Percentiles rank a stretch among this genome's conserved stretches.
These are phyloP conservation scores for Caenorhabditis sp. DNA, from an alignment of 2,888 invertebrate species.

Conservation along the genomic window DNA sequence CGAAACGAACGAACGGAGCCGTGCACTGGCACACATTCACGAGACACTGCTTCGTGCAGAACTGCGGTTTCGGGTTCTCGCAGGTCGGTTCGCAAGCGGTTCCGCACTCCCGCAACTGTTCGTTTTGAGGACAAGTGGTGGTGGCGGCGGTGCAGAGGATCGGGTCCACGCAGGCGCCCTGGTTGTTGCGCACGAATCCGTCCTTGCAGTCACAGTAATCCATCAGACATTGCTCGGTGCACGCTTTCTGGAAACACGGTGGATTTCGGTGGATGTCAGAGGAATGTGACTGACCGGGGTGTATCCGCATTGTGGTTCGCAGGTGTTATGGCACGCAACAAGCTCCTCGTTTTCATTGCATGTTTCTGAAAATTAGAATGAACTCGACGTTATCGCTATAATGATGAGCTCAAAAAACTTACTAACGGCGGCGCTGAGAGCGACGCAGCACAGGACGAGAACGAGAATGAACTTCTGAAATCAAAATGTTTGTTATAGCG, in stretches of 20 bases:
- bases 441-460: background rate
- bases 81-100: slow-evolving; percentile 47
- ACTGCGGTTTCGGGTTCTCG: slow-evolving; percentile 24
- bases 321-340: slow-evolving; percentile 41
- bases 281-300: slow-evolving; percentile 14
- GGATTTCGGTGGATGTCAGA: too few species aligned
- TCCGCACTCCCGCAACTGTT: slow-evolving; percentile 39
- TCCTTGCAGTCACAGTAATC: slow-evolving; percentile 47
- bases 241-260: slow-evolving; percentile 17
- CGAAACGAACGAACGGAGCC: slow-evolving; percentile 34
- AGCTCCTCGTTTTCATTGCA: slow-evolving; percentile 41
- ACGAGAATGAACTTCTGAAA: slow-evolving; percentile 14
- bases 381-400: too few species aligned
- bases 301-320: slow-evolving; percentile 53
- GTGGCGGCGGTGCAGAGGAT: slow-evolving; percentile 27
- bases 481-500: background rate
- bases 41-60: slow-evolving; percentile 37
- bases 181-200: slow-evolving; percentile 36
- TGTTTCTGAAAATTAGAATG: slow-evolving; percentile 9
- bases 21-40: slow-evolving; percentile 41
- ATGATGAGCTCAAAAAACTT: background rate
- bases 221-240: slow-evolving; percentile 39
- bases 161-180: slow-evolving; percentile 23
- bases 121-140: slow-evolving; percentile 38
- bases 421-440: slow-evolving; percentile 8